These are phyloP conservation scores for Galerucella calmariensis DNA, from an alignment of 2,888 invertebrate genomes.

Conservation along the genomic window DNA sequence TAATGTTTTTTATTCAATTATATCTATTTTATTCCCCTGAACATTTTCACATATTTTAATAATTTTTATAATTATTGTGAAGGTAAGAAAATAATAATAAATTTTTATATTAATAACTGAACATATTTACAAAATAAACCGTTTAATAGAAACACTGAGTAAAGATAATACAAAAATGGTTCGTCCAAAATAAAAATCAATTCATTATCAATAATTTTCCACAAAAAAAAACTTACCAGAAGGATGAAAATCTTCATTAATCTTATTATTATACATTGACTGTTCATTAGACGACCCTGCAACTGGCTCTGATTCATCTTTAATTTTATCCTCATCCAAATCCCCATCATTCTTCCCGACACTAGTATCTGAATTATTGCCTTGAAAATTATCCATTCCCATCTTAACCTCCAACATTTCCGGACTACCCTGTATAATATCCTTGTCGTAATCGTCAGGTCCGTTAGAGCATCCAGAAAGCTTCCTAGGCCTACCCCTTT, in stretches of 20 bases:
- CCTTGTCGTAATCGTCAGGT: conserved; percentile 66
- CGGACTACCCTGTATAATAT: conserved; percentile 71
- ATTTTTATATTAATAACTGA: no score
- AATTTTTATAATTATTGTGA: no score
- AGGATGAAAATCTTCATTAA: conserved; percentile 60
- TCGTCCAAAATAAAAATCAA: not conserved
- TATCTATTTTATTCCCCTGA: no score
- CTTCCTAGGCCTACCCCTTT: conserved; percentile 88
- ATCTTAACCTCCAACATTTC: conserved; percentile 88
- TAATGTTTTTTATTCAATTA: no score
- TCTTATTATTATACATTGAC: conserved; percentile 57
- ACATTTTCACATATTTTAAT: no score
- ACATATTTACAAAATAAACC: no score
- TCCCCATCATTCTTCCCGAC: conserved; percentile 72
- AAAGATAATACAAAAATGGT: not conserved
- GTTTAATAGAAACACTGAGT: no score
- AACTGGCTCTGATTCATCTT: conserved; percentile 66
- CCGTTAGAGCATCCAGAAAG: conserved; percentile 87
- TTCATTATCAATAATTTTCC: not conserved
- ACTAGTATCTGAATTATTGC: conserved; percentile 71
- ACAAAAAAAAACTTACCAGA: conserved; percentile 60
- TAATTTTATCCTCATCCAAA: conserved; percentile 68
- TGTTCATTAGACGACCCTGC: conserved; percentile 67
- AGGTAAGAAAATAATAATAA: no score
- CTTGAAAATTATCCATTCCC: conserved; percentile 80